Evolutionary conservation across 2,888 invertebrate genomes (phyloP).

Genomic region (Psylliodes chrysocephalus): DNA sequence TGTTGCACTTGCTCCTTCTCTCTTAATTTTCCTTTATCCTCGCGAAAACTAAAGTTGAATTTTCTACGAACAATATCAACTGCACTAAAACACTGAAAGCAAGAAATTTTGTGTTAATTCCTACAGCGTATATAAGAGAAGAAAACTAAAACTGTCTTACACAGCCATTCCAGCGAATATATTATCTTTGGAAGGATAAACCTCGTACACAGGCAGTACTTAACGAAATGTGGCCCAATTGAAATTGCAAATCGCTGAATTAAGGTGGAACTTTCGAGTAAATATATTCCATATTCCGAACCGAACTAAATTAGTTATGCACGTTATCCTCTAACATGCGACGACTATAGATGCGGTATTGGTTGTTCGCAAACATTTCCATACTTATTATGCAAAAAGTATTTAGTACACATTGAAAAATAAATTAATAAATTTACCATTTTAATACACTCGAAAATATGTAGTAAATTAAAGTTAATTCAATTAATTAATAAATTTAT

Average conservation of each 20-base stretch:
- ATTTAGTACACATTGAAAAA: no score
- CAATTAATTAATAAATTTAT: no score
- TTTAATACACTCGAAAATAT: no score
- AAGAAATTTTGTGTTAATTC: constrained; percentile 29
- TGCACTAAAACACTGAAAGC: constrained; percentile 12
- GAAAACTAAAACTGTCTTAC: constrained; percentile 25
- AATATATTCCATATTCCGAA: constrained; percentile 27
- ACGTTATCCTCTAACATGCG: constrained; percentile 19
- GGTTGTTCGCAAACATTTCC: not conserved
- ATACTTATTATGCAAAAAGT: not conserved
- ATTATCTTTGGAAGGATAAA: constrained; percentile 47
- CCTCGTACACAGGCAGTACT: constrained; percentile 48
- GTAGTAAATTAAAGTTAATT: no score
- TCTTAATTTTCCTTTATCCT: not conserved
- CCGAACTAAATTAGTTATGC: constrained; percentile 37
- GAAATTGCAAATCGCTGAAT: constrained; percentile 55
- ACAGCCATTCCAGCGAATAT: constrained; percentile 29
- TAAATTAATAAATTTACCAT: no score
- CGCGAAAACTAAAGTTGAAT: constrained; percentile 10
- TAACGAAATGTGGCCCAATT: constrained; percentile 51
- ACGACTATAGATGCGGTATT: not conserved
- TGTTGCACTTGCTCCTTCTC: not conserved
- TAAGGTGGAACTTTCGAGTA: constrained; percentile 41
- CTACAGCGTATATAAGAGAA: constrained; percentile 8
- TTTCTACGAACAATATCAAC: constrained; percentile 2